These are phyloP conservation scores for Lytechinus pictus DNA, from an alignment of 35 echinoderm and acorn worm species.

Conservation along the genomic window DNA sequence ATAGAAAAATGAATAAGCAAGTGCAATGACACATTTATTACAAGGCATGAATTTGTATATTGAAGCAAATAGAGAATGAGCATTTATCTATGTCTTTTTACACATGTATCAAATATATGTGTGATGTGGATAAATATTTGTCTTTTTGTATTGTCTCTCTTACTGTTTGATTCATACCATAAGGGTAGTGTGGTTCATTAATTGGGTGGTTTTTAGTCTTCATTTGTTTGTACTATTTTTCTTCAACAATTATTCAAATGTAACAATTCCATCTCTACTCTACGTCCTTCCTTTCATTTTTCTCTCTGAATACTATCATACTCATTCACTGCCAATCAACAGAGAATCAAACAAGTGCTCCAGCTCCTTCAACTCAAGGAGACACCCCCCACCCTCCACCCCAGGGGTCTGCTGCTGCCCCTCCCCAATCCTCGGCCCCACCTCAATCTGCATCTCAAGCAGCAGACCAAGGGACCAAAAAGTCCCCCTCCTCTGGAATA, in stretches of 20 bases:
- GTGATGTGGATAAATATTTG: neutral
- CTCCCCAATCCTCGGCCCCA: slow-evolving; percentile 45
- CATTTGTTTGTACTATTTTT: neutral
- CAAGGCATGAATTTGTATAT: neutral
- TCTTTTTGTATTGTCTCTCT: neutral
- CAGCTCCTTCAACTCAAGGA: neutral
- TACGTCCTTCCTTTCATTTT: neutral
- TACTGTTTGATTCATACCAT: neutral
- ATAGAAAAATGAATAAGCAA: neutral
- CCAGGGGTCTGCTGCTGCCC: slow-evolving; percentile 56
- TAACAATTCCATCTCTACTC: neutral
- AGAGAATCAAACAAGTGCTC: slow-evolving; percentile 35
- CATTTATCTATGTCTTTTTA: too few relatives aligned
- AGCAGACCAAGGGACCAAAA: neutral
- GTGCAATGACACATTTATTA: neutral
- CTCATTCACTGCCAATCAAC: neutral
- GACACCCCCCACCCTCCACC: slow-evolving; percentile 23
- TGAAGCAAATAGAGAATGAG: too few relatives aligned
- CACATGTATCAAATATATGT: too few relatives aligned
- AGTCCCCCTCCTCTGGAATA: slow-evolving; percentile 53
- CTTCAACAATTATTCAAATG: neutral
- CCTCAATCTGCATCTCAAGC: neutral
- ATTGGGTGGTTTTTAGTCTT: neutral
- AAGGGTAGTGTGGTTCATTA: neutral
- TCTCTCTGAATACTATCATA: neutral